Evolutionary conservation across 2,113 vertebrate genomes (phyloP).

Genomic region (Pipa parva): DNA sequence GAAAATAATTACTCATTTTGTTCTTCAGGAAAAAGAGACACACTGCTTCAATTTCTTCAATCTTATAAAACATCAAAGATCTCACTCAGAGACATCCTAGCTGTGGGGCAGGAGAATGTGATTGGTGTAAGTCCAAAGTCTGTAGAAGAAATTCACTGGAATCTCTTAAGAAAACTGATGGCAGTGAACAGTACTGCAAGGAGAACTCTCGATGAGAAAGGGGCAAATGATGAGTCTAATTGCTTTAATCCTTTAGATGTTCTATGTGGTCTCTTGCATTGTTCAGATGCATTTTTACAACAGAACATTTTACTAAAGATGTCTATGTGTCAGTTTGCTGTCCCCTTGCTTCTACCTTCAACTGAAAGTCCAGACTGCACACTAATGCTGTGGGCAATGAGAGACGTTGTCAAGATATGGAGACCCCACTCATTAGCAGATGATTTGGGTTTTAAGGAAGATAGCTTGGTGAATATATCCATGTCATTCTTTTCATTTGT

Average conservation of each 20-base stretch:
- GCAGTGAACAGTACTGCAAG: slow-evolving; percentile 50
- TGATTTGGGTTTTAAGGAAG: slow-evolving; percentile 16
- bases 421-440: slow-evolving; percentile 27
- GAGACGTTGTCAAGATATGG: slow-evolving; percentile 53
- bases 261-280: slow-evolving; percentile 62
- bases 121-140: background rate
- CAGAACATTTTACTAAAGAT: slow-evolving; percentile 61
- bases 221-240: background rate
- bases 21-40: too few relatives aligned
- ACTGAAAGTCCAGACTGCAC: slow-evolving; percentile 50
- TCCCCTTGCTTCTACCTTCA: slow-evolving; percentile 70
- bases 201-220: slow-evolving; percentile 34
- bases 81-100: background rate
- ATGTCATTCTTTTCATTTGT: slow-evolving; percentile 72
- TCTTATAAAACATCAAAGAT: background rate
- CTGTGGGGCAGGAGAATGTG: background rate
- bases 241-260: slow-evolving; percentile 66
- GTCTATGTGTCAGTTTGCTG: slow-evolving; percentile 69
- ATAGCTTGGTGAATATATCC: slow-evolving; percentile 50
- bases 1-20: too few relatives aligned
- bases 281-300: slow-evolving; percentile 64
- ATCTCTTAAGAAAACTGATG: slow-evolving; percentile 53
- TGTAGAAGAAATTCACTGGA: background rate
- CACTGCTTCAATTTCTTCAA: background rate
- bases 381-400: slow-evolving; percentile 66